These are phyloP conservation scores for Hapalemur alaotrensis DNA, from an alignment of 2,797 vertebrate genomes.

Conservation along the genomic window DNA sequence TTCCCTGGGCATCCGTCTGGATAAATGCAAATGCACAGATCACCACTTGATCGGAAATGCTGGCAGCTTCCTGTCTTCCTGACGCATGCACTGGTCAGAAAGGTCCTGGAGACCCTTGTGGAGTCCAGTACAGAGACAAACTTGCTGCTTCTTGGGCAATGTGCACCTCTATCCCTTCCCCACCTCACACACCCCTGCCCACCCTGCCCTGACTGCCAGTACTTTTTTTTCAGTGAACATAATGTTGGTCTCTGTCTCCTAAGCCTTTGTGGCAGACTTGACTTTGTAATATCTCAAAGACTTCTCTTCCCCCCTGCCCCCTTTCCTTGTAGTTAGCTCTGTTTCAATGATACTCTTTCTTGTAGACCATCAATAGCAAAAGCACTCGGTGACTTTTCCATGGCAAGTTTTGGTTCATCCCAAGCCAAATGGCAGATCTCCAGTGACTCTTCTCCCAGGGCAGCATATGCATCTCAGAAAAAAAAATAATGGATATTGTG, in stretches of 20 bases:
- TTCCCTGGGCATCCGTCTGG: neutral
- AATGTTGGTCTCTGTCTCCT: conserved; percentile 58
- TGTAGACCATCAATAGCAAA: neutral
- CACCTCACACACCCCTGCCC: neutral
- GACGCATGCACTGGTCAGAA: neutral
- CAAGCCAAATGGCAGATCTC: conserved; percentile 68
- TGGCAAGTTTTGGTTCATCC: conserved; percentile 46
- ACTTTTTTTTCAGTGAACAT: conserved; percentile 31
- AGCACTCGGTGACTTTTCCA: conserved; percentile 32
- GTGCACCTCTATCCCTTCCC: neutral
- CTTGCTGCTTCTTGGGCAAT: neutral
- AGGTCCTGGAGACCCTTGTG: conserved; percentile 58
- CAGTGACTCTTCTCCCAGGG: neutral
- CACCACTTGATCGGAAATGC: neutral
- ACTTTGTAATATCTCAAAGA: conserved; percentile 42
- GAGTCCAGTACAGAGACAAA: conserved; percentile 22
- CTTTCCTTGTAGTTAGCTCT: neutral
- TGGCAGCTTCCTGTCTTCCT: neutral
- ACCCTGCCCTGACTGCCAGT: neutral
- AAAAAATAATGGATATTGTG: neutral
- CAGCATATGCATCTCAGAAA: neutral
- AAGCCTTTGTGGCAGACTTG: conserved; percentile 10
- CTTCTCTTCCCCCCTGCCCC: neutral
- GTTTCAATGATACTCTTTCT: conserved; percentile 41
- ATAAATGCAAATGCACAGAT: too few relatives aligned